Conservation (phyloP, 1,140 invertebrate genomes). For the Penaeus indicus region DNA sequence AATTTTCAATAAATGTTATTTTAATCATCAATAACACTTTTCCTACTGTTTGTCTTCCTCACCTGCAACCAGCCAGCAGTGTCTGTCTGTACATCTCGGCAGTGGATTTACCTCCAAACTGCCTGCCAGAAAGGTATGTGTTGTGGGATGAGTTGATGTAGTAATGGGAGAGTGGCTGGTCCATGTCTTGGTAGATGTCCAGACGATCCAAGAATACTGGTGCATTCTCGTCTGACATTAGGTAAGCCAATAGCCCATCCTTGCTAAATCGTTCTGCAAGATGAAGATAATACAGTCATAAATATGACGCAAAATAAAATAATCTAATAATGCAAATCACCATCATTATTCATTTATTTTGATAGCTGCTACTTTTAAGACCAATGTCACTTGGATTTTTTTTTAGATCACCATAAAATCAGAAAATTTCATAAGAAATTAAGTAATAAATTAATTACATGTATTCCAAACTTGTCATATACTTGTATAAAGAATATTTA, state of each 20-base stretch:
- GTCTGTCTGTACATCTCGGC: conserved; percentile 99
- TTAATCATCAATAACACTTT: background rate
- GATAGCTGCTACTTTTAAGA: too few species aligned
- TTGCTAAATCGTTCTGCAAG: conserved; percentile 83
- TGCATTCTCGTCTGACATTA: conserved; percentile 99
- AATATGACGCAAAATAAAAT: background rate
- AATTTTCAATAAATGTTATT: background rate
- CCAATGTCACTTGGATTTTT: too few species aligned
- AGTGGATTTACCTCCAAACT: conserved; percentile 97
- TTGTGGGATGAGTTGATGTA: conserved; percentile 99
- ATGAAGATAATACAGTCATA: conserved; percentile 15
- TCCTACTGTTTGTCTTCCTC: conserved; percentile 52
- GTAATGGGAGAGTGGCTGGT: conserved; percentile 96
- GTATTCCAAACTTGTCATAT: too few species aligned
- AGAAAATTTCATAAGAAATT: too few species aligned
- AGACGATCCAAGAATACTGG: conserved; percentile 97
- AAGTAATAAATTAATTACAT: too few species aligned
- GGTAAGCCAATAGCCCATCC: conserved; percentile 95
- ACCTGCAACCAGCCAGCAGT: conserved; percentile 93
- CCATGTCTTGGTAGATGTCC: conserved; percentile 98
- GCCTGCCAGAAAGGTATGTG: conserved; percentile 95
- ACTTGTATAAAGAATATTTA: too few species aligned
- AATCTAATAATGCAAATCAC: too few species aligned
- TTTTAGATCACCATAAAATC: too few species aligned
- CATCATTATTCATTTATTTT: too few species aligned